Conservation (phyloP, 2,888 invertebrate genomes). For the Cataglyphis livida region DNA sequence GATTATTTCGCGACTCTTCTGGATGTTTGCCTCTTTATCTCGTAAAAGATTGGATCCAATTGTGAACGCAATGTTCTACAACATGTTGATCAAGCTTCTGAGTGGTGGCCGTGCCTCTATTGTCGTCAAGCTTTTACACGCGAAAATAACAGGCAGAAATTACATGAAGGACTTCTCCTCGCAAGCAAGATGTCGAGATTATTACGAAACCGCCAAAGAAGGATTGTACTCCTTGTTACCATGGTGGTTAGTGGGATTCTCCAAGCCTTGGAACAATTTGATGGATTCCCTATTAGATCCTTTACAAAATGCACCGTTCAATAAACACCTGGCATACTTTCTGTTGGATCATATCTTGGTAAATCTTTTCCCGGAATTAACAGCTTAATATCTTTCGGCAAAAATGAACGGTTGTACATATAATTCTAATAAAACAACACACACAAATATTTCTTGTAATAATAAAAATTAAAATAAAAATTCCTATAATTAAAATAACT, state of each 20-base stretch:
- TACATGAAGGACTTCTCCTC: slow-evolving; percentile 56
- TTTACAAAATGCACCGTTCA: slow-evolving; percentile 87
- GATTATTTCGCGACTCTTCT: slow-evolving; percentile 75
- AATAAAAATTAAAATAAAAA: no score
- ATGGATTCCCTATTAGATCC: slow-evolving; percentile 82
- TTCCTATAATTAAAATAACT: no score
- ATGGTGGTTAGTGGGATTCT: slow-evolving; percentile 80
- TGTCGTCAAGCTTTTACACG: slow-evolving; percentile 81
- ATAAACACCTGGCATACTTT: slow-evolving; percentile 91
- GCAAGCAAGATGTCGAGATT: slow-evolving; percentile 66
- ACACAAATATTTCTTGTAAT: not conserved
- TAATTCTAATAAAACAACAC: slow-evolving; percentile 6
- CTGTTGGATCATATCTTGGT: slow-evolving; percentile 91
- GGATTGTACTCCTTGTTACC: slow-evolving; percentile 80
- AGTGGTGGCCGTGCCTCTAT: slow-evolving; percentile 82
- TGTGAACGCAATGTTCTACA: slow-evolving; percentile 76
- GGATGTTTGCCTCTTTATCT: slow-evolving; percentile 79
- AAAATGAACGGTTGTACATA: slow-evolving; percentile 32
- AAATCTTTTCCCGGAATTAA: slow-evolving; percentile 91
- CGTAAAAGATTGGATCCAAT: slow-evolving; percentile 78
- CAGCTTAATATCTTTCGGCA: slow-evolving; percentile 1
- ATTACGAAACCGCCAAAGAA: slow-evolving; percentile 77
- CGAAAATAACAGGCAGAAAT: slow-evolving; percentile 75
- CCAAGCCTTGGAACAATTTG: slow-evolving; percentile 79
- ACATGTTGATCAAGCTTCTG: slow-evolving; percentile 78